phyloP scores from a whole-genome alignment of 2,888 invertebrate genomes.

The Drosophila mimica region DNA sequence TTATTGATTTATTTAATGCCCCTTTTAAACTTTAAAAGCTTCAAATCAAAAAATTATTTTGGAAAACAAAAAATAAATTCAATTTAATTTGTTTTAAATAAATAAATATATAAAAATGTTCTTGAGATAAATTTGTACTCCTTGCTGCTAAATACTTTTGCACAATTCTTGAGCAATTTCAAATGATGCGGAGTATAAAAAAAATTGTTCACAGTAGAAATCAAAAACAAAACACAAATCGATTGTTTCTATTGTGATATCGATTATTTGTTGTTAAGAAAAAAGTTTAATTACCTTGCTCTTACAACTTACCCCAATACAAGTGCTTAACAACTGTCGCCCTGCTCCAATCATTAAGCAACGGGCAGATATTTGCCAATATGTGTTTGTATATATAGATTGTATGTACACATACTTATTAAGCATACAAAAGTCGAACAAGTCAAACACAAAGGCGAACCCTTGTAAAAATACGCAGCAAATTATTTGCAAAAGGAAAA shows the following conservation, averaged over 20 bases:
- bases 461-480: conserved; percentile 50
- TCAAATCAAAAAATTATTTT: not conserved
- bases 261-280: not conserved
- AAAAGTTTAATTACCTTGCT: not conserved
- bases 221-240: not conserved
- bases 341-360: conserved; percentile 23
- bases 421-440: conserved; percentile 25
- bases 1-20: no score
- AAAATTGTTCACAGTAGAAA: not conserved
- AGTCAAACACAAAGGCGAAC: conserved; percentile 35
- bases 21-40: not conserved
- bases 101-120: no score
- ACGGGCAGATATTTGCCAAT: conserved; percentile 11
- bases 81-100: not conserved
- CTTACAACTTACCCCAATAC: not conserved
- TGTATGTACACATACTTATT: not conserved
- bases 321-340: conserved; percentile 20
- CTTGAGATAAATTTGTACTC: not conserved
- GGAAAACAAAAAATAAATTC: not conserved
- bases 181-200: not conserved
- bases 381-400: not conserved
- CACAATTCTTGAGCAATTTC: not conserved
- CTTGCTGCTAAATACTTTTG: not conserved
- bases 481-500: conserved; percentile 50
- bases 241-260: not conserved